Percentiles rank a stretch among this genome's conserved stretches.
These are phyloP conservation scores for Lamellibrachia satsuma DNA, from an alignment of 2,888 invertebrate species.

Conservation along the genomic window DNA sequence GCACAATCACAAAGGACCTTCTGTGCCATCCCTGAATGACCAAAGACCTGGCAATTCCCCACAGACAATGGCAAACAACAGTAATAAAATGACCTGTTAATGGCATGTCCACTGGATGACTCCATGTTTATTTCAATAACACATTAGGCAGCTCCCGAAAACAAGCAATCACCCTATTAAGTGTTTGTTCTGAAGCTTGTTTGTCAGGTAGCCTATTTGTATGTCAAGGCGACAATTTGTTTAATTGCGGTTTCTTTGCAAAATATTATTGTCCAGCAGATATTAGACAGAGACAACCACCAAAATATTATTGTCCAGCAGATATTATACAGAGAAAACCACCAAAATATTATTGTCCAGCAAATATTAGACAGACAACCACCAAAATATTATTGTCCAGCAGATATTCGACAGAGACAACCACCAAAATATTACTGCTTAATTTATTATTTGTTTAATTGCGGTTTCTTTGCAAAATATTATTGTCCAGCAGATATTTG, in stretches of 20 bases:
- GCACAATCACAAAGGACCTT: conserved; percentile 7
- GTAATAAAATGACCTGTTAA: conserved; percentile 1
- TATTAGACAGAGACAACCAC: not conserved
- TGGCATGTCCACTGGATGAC: not conserved
- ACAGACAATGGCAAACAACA: not conserved
- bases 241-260: not conserved
- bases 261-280: not conserved
- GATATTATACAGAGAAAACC: too few species aligned
- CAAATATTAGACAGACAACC: too few species aligned
- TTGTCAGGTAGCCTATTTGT: not conserved
- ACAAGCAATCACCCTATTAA: not conserved
- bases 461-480: not conserved
- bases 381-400: not conserved
- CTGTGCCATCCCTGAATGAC: not conserved
- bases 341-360: too few species aligned
- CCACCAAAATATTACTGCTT: too few species aligned
- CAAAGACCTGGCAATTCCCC: not conserved
- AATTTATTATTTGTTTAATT: not conserved
- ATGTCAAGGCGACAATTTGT: not conserved
- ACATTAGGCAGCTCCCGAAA: conserved; percentile 17
- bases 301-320: too few species aligned
- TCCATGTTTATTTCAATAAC: conserved; percentile 17
- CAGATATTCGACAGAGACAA: too few species aligned
- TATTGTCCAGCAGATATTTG: too few species aligned
- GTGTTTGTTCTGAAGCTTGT: not conserved